Evolutionary conservation across 1,140 invertebrate genomes (phyloP), one percentile per base, ranked within the genome.

Genomic region (Camponotus floridanus): DNA sequence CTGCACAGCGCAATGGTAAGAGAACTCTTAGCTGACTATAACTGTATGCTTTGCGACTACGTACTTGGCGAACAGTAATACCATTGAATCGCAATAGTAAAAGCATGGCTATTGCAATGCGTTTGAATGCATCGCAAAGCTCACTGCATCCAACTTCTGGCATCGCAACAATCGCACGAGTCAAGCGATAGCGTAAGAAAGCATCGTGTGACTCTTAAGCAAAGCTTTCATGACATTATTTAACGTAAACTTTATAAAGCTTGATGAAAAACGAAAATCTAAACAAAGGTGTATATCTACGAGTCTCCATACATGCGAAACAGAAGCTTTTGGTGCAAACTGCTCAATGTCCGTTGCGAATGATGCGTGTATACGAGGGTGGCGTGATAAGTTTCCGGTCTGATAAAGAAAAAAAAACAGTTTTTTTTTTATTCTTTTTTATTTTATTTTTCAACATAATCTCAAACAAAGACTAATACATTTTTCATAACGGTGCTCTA

Each of bases 1-100:
- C 61, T 48, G 26, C 55, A 39, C 33, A 48, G 15, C 26, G 55
- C 26, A 21, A n/a, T 6, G 13, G 45, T 42, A 48, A 73, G 39
- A 8, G 39, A 59, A 62, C 61, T 61, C 79, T 74, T 74, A 61
- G 79, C 39, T n/a, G 68, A 83, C 79, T 83, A 61, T 73, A 73
- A 83, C 70, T 55, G 55, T 73, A 33, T 26, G 42, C 68, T 57
- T 42, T 45, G 68, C 67, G 57, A 74, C 68, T 83, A 42, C 11
- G 48, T 51, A 51, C 39, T 83, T 42, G 39, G 21, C 79, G 18
- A 57, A n/a, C 31, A 42, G 57, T 83, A 83, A 83, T 74, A 61
- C 55, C 13, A 42, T 74, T 74, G 79, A 51, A 36, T 74, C 26
- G 79, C 68, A 57, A 57, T 39, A 51, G 33, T 42, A 42, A 8